Base-by-base conservation (phyloP, 2,113 vertebrate species). In the Pelecanoides urinatrix region DNA sequence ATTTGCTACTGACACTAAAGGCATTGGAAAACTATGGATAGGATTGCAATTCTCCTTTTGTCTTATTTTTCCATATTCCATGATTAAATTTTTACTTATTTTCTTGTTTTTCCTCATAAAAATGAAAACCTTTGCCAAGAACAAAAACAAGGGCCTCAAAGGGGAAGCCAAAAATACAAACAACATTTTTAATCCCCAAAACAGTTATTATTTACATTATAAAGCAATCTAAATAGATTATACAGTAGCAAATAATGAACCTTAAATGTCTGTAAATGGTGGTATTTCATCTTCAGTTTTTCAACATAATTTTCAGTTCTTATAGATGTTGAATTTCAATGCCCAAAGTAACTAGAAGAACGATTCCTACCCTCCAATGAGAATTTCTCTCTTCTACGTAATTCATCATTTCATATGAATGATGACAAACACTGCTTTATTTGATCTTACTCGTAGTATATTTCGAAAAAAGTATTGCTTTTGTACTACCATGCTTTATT, bases 71-170 rank as follows among this genome's bases (percentile, higher is more conserved):
- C 79, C 75, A 79, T 71, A 96, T 5, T 88, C 67, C 29, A 45
- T 71, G 34, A 62, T 70, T 63, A 86, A 68, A 74, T 94, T 90
- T 77, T 96, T 92, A 92, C 66, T 88, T 92, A 92, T 90, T 92
- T 91, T 90, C 65, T n/a, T 66, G 7, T 4, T 82, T 86, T 79
- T 71, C 62, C 74, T 94, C 65, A 63, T 92, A 86, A 94, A 92
- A 96, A 62, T 86, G 70, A 90, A 97, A 97, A 96, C 47, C 90
- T 52, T 68, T 88, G 7, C 50, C 62, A 90, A 72, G 90, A 97
- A 79, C 32, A 84, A 83, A 96, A 95, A 67, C 36, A 81, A 73
- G 21, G 2, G 23, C 72, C 85, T 92, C 79, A 85, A 88, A 55
- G 21, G 6, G 40, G 50, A 40, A 72, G 30, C 9, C 8, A 56